These are phyloP conservation scores for Erannis defoliaria DNA, from an alignment of 2,888 invertebrate genomes.

Conservation along the genomic window DNA sequence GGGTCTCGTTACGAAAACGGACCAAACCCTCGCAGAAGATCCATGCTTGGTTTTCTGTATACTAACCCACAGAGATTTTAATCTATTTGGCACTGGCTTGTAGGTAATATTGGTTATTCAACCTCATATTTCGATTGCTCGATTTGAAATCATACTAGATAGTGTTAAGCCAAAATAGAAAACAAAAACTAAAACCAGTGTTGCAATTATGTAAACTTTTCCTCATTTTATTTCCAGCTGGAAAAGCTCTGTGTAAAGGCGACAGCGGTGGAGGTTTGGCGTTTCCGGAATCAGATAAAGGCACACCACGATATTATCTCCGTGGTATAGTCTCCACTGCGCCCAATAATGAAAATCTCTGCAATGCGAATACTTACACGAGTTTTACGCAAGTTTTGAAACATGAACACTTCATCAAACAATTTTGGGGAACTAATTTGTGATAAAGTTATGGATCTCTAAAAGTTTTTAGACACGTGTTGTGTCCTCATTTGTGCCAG, in stretches of 20 bases:
- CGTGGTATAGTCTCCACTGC: conserved; percentile 72
- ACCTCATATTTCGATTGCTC: no score
- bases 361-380: conserved; percentile 61
- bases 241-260: conserved; percentile 66
- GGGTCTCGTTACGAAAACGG: not conserved
- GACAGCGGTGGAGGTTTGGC: conserved; percentile 77
- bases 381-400: conserved; percentile 65
- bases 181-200: not conserved
- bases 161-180: no score
- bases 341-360: conserved; percentile 58
- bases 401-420: conserved; percentile 66
- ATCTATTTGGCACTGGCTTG: no score
- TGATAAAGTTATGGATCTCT: conserved; percentile 8
- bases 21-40: no score
- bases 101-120: no score
- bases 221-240: conserved; percentile 25
- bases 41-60: not conserved
- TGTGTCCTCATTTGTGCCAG: conserved; percentile 2
- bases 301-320: conserved; percentile 63
- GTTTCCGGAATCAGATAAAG: conserved; percentile 58
- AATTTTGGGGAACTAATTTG: conserved; percentile 40
- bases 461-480: not conserved
- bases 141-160: no score
- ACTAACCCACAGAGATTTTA: no score
- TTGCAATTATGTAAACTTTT: not conserved